Conservation (phyloP, 2,113 vertebrate genomes). For the Tetrao urogallus region DNA sequence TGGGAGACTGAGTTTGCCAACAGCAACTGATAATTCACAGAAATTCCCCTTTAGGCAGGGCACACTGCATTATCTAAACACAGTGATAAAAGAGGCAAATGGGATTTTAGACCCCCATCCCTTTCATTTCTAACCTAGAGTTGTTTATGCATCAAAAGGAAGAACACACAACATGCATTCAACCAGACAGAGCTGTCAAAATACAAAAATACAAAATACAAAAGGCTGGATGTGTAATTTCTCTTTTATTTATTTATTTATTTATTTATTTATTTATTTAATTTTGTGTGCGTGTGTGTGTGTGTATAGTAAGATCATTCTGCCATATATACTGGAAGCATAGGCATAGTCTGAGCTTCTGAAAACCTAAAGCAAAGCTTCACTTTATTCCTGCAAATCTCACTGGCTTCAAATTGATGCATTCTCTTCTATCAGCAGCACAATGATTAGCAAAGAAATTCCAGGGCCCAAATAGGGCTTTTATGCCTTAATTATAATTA, state of each 20-base stretch:
- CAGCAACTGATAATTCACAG: neutral
- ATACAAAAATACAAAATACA: neutral
- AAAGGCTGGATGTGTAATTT: neutral
- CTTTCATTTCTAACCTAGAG: neutral
- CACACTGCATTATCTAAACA: neutral
- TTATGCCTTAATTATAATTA: neutral
- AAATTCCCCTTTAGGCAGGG: neutral
- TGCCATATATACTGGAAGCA: slow-evolving; percentile 36
- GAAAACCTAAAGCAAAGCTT: slow-evolving; percentile 61
- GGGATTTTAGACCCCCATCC: slow-evolving; percentile 15
- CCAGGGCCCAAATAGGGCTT: slow-evolving; percentile 4
- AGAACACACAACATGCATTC: neutral
- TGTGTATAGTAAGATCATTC: slow-evolving; percentile 25
- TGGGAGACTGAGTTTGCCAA: neutral
- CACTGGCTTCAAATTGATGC: slow-evolving; percentile 36
- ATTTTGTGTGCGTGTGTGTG: no score
- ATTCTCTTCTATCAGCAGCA: slow-evolving; percentile 35
- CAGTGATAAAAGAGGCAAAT: neutral
- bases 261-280: neutral
- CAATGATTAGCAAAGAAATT: slow-evolving; percentile 30
- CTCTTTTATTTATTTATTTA: neutral
- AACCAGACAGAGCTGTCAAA: neutral
- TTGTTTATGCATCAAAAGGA: slow-evolving; percentile 30
- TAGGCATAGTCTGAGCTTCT: slow-evolving; percentile 29
- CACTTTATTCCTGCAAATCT: slow-evolving; percentile 67